Percentiles rank a stretch among this genome's conserved stretches.
Conservation (phyloP, 2,888 invertebrate species). For the Acanthoscelides obtectus region DNA sequence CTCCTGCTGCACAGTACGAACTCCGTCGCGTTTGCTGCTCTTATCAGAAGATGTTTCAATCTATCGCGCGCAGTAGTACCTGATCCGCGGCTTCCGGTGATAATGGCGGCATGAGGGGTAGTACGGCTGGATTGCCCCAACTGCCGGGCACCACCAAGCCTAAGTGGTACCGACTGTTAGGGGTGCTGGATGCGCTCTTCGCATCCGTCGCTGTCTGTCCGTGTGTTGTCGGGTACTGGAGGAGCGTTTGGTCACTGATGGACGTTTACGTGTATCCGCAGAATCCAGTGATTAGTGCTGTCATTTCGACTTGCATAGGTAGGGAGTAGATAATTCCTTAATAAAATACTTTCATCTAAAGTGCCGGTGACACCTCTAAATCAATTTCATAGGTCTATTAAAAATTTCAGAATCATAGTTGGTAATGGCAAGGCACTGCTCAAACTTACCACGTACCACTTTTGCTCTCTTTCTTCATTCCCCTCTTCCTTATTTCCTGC, state of each 20-base stretch:
- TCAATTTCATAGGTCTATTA: no score
- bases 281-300: slow-evolving; percentile 57
- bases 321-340: no score
- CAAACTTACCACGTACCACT: no score
- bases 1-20: background rate
- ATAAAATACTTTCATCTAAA: no score
- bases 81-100: background rate
- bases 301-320: slow-evolving; percentile 66
- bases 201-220: slow-evolving; percentile 72
- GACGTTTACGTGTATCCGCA: slow-evolving; percentile 66
- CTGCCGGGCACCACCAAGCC: slow-evolving; percentile 11
- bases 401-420: no score
- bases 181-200: slow-evolving; percentile 66
- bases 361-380: no score
- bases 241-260: slow-evolving; percentile 79
- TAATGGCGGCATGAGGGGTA: slow-evolving; percentile 55
- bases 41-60: background rate
- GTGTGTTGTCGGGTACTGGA: slow-evolving; percentile 80
- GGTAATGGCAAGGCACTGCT: no score
- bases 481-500: no score
- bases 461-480: no score
- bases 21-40: background rate
- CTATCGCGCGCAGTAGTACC: background rate
- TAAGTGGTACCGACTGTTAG: slow-evolving; percentile 53
- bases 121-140: slow-evolving; percentile 59